Conservation (phyloP, 2,888 invertebrate species). For the Cordylochernes scorpioides region DNA sequence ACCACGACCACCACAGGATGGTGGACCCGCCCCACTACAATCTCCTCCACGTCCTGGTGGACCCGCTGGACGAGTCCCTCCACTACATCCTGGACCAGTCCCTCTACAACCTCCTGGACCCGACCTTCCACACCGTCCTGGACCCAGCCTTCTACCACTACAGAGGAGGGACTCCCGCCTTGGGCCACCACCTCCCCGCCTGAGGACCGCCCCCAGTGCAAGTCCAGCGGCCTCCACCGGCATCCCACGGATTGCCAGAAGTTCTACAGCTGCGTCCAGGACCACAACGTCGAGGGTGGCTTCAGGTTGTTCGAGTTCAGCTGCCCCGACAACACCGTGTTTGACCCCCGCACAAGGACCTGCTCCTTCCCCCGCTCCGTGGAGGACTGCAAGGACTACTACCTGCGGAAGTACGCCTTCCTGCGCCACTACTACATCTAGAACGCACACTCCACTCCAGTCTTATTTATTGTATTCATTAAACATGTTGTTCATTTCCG, state of each 20-base stretch:
- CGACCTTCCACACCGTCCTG: conserved; percentile 2
- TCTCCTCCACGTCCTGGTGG: too few species aligned
- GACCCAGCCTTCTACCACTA: conserved; percentile 2
- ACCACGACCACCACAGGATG: neutral
- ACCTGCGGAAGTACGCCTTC: neutral
- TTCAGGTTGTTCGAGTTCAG: conserved; percentile 12
- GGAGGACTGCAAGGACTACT: neutral
- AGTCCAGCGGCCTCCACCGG: conserved; percentile 11
- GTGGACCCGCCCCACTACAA: too few species aligned
- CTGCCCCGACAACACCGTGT: conserved; percentile 15
- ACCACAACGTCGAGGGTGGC: conserved; percentile 7
- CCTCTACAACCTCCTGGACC: conserved; percentile 4
- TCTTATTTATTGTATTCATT: too few species aligned
- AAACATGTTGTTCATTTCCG: too few species aligned
- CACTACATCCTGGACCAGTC: conserved; percentile 2
- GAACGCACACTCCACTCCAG: too few species aligned
- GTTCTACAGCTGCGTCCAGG: conserved; percentile 14
- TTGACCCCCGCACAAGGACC: conserved; percentile 1
- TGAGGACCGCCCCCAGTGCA: too few species aligned
- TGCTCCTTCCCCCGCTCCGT: neutral
- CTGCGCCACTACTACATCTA: neutral
- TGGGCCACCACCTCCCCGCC: conserved; percentile 1
- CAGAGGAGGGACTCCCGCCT: neutral
- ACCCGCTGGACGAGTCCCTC: conserved; percentile 3
- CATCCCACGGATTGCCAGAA: conserved; percentile 13